Base-by-base conservation (phyloP, 1,140 invertebrate genomes). In the Mizuhopecten yessoensis region DNA sequence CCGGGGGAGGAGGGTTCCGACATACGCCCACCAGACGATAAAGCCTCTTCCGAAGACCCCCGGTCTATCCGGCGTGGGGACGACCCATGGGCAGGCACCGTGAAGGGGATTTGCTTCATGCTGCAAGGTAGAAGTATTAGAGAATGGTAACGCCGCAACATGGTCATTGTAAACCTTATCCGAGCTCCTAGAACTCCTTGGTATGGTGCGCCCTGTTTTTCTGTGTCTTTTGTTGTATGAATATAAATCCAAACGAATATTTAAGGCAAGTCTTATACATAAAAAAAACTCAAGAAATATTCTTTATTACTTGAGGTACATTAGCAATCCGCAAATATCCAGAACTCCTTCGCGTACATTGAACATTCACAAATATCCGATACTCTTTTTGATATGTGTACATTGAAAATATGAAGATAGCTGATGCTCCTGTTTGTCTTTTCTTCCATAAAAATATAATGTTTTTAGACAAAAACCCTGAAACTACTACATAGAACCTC, bases 81-180 rank as follows among this genome's bases (percentile, higher is more conserved):
- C 34, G 87, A 88, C 20, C 87, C 91, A 36, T 91, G 92, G 45
- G 93, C 91, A 33, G 95, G 95, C 15, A 96, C 95, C 20, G 94
- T 96, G 90, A 96, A 96, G n/a, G 95, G 95, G 34, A 96, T 96
- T 91, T 95, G 95, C 87, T 95, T 94, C 90, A 95, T 93, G 87
- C 95, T 96, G 93, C 93, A 95, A 94, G 94, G 94, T 89, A 95
- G 92, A 34, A 96, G 91, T 86, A 95, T 94, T 9, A 96, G 90
- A 87, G 95, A 95, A 90, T 93, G 92, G 90, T 95, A 95, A 10
- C 94, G 92, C 33, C 93, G 87, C 0, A 94, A 87, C 42, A 91
- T 91, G 34, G 42, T 91, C 49, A 75, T 75, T 2, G n/a, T 75
- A 5, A 75, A 17, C n/a, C n/a, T 5, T 7, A 7, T 39, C 36